Conservation (phyloP, 2,888 invertebrate species). For the Sinhomidia bicolor region DNA sequence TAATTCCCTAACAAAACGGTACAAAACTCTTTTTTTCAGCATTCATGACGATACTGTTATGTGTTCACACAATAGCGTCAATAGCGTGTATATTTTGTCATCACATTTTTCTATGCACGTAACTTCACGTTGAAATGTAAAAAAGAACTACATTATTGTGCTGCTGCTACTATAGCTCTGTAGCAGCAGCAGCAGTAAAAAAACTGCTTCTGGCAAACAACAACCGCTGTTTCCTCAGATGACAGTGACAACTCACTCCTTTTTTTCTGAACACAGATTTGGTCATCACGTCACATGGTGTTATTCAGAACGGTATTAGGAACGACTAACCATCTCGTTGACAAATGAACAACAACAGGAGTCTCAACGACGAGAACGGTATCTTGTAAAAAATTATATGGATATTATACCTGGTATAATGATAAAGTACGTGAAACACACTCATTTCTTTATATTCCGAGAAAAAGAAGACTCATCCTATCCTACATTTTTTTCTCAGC, state of each 20-base stretch:
- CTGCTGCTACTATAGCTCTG: neutral
- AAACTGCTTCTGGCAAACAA: neutral
- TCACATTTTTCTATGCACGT: neutral
- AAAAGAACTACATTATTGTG: neutral
- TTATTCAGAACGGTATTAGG: constrained; percentile 41
- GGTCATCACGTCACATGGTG: constrained; percentile 69
- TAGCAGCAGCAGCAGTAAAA: neutral
- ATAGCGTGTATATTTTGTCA: constrained; percentile 7
- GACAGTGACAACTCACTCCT: constrained; percentile 68
- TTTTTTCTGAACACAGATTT: constrained; percentile 39
- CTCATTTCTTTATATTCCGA: neutral
- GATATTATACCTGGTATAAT: constrained; percentile 4
- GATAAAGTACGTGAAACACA: neutral
- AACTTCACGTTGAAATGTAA: neutral
- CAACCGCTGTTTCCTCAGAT: constrained; percentile 28
- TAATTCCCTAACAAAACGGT: constrained; percentile 7
- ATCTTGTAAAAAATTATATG: neutral
- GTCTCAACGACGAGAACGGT: neutral
- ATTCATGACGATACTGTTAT: constrained; percentile 14
- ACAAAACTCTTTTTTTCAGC: neutral
- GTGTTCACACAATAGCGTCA: neutral
- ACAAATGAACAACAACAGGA: constrained; percentile 24
- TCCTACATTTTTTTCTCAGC: neutral
- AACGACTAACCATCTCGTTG: neutral
- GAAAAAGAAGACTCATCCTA: neutral